These are phyloP conservation scores for Eriocheir sinensis DNA, from an alignment of 1,140 invertebrate genomes.

Conservation along the genomic window DNA sequence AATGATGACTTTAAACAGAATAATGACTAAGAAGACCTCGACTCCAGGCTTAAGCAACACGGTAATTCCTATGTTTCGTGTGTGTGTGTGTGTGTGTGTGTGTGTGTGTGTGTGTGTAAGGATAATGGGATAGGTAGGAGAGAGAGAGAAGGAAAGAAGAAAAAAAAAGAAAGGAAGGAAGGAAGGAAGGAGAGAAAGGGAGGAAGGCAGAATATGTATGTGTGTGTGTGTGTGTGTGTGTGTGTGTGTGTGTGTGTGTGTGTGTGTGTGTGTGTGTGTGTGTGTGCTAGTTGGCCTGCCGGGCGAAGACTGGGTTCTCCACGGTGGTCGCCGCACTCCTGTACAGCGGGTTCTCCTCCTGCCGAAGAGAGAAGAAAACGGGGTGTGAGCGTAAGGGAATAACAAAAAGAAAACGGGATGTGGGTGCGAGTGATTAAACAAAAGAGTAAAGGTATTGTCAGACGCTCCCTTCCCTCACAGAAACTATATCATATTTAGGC, in stretches of 20 bases:
- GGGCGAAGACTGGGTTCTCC: conserved; percentile 44
- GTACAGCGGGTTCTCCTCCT: conserved; percentile 67
- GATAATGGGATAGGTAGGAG: no score
- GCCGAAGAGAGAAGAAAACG: neutral
- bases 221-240: conserved; percentile 32
- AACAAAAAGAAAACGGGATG: neutral
- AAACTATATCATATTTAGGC: neutral
- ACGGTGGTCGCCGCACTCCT: conserved; percentile 45
- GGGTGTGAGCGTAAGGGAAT: neutral
- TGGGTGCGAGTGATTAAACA: neutral
- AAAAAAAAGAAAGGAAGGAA: neutral
- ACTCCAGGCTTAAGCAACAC: no score
- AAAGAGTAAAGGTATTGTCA: neutral
- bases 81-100: no score
- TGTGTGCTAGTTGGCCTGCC: neutral
- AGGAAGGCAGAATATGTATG: neutral
- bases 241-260: conserved; percentile 37
- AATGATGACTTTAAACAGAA: no score
- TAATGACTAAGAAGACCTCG: no score
- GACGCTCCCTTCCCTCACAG: neutral
- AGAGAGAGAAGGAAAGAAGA: neutral
- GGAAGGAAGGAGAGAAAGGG: neutral
- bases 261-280: conserved; percentile 2
- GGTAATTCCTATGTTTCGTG: no score
- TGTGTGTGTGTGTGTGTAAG: no score